Conservation (phyloP, 1,140 invertebrate genomes). For the Megalonaias nervosa region DNA sequence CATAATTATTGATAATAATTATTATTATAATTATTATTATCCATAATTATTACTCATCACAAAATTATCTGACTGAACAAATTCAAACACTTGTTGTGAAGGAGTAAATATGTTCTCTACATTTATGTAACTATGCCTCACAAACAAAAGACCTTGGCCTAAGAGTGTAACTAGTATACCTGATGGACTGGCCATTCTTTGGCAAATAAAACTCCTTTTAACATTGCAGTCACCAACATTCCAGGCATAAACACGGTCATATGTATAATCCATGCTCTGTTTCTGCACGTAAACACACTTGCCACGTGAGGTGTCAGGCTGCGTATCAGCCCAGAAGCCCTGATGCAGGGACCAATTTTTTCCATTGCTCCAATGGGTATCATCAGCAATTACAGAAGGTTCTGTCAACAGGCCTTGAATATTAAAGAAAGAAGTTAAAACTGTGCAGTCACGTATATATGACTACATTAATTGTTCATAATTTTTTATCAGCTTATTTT, state of each 20-base stretch:
- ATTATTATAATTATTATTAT: too few relatives aligned
- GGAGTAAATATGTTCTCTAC: too few relatives aligned
- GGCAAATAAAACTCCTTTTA: constrained; percentile 18
- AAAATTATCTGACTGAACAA: too few relatives aligned
- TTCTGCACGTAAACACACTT: constrained; percentile 8
- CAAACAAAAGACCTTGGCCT: not conserved
- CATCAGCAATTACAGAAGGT: not conserved
- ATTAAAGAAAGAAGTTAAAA: too few relatives aligned
- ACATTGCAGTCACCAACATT: constrained; percentile 9
- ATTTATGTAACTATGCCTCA: too few relatives aligned
- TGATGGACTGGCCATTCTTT: constrained; percentile 24
- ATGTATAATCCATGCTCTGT: constrained; percentile 12
- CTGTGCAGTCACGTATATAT: too few relatives aligned
- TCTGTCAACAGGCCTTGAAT: too few relatives aligned
- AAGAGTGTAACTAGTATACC: constrained; percentile 8
- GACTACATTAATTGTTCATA: too few relatives aligned
- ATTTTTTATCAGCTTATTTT: too few relatives aligned
- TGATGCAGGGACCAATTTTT: not conserved
- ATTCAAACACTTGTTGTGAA: too few relatives aligned
- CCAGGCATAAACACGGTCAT: constrained; percentile 28
- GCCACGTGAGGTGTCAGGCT: constrained; percentile 15
- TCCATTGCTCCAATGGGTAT: constrained; percentile 17
- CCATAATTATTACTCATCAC: too few relatives aligned
- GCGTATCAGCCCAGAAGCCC: constrained; percentile 24
- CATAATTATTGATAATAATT: too few relatives aligned